These are phyloP conservation scores for Aphrocallistes beatrix DNA, from an alignment of 37 sponge, comb jelly and placozoan genomes.

Conservation along the genomic window DNA sequence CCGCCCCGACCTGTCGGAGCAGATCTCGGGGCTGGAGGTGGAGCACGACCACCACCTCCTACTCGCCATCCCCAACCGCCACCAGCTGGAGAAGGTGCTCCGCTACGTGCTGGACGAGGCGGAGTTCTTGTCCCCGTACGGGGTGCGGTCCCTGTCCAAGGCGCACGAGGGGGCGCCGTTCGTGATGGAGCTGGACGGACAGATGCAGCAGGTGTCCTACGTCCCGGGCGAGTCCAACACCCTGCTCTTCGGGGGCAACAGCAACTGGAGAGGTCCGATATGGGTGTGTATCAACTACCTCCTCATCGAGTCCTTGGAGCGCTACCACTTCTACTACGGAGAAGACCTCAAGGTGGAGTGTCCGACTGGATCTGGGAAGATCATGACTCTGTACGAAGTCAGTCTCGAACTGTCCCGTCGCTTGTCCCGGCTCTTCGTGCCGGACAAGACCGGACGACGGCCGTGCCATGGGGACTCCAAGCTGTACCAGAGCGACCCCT, in stretches of 20 bases:
- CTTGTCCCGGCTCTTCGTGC: slow-evolving; percentile 39
- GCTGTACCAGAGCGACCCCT: slow-evolving; percentile 61
- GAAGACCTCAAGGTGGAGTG: slow-evolving; percentile 74
- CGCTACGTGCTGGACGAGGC: slow-evolving; percentile 80
- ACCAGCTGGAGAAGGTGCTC: slow-evolving; percentile 49
- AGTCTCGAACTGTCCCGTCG: slow-evolving; percentile 58
- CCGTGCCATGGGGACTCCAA: slow-evolving; percentile 78
- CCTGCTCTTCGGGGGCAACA: slow-evolving; percentile 90
- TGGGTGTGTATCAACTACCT: slow-evolving; percentile 88
- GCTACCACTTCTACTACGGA: slow-evolving; percentile 84
- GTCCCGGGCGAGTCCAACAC: slow-evolving; percentile 93
- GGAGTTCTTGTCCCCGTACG: slow-evolving; percentile 86
- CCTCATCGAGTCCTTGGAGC: slow-evolving; percentile 76
- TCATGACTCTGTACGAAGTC: slow-evolving; percentile 63
- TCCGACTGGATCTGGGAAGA: slow-evolving; percentile 66
- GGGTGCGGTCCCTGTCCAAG: slow-evolving; percentile 83
- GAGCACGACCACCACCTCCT: slow-evolving; percentile 50
- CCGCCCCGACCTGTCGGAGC: slow-evolving; percentile 60
- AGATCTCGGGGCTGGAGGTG: slow-evolving; percentile 57
- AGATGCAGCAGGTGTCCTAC: slow-evolving; percentile 49
- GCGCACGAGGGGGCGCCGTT: slow-evolving; percentile 61
- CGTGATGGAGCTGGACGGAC: slow-evolving; percentile 50
- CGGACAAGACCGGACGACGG: slow-evolving; percentile 48
- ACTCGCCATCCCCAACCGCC: slow-evolving; percentile 68
- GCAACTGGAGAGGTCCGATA: slow-evolving; percentile 94